These are phyloP conservation scores for Oncorhynchus keta DNA, from an alignment of 2,113 vertebrate genomes.

Conservation along the genomic window DNA sequence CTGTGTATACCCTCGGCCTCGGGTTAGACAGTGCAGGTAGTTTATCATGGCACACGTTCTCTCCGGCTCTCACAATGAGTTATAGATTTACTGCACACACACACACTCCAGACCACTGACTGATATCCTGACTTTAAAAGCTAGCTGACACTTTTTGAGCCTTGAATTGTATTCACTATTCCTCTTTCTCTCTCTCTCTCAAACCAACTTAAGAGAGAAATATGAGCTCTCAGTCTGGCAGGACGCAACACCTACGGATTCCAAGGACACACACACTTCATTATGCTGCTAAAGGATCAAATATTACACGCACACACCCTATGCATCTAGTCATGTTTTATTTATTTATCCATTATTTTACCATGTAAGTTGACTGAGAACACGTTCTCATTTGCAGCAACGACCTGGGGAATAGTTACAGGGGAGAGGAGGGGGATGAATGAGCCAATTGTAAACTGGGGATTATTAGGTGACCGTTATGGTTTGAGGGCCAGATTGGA, in stretches of 20 bases:
- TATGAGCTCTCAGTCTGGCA: conserved; percentile 21
- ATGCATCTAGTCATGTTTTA: no score
- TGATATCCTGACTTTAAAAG: conserved; percentile 40
- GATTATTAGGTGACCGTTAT: no score
- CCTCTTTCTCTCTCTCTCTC: conserved; percentile 8
- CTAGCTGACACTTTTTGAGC: conserved; percentile 28
- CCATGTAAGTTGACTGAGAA: no score
- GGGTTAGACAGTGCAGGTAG: conserved; percentile 1
- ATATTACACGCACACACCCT: conserved; percentile 4
- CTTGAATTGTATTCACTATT: conserved; percentile 35
- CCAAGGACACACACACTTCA: conserved; percentile 19
- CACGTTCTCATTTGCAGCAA: no score
- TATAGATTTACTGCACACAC: conserved; percentile 20
- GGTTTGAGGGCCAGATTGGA: no score
- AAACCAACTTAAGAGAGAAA: conserved; percentile 26
- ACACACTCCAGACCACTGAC: conserved; percentile 27
- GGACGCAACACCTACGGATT: conserved; percentile 2
- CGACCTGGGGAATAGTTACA: no score
- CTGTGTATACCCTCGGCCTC: background rate
- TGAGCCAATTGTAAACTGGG: no score
- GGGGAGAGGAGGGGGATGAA: no score
- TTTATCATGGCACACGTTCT: conserved; percentile 32
- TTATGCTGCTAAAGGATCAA: background rate
- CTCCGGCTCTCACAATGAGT: conserved; percentile 18
- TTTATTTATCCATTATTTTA: no score